These are phyloP conservation scores for Pelosia muscerda DNA, from an alignment of 2,888 invertebrate genomes.

Conservation along the genomic window DNA sequence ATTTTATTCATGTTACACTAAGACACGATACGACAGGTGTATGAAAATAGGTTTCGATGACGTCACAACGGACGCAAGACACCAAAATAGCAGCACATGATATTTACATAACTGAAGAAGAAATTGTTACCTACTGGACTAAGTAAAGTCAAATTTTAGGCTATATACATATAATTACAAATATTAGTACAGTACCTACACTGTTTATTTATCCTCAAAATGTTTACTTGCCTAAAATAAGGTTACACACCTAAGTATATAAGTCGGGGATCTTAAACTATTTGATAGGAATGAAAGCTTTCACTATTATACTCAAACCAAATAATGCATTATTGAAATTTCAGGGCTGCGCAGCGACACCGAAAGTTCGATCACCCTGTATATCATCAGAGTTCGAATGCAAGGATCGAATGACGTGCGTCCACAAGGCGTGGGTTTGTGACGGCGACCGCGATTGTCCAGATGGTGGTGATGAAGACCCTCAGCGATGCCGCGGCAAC, in stretches of 20 bases:
- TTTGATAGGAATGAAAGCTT: neutral
- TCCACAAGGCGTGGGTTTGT: constrained; percentile 93
- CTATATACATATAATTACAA: too few relatives aligned
- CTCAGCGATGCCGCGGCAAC: constrained; percentile 88
- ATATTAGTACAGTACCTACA: too few relatives aligned
- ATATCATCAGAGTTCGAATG: constrained; percentile 92
- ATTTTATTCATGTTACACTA: neutral
- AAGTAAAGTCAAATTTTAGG: neutral
- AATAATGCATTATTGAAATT: constrained; percentile 41
- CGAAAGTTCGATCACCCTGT: constrained; percentile 88
- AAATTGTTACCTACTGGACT: too few relatives aligned
- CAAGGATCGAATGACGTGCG: constrained; percentile 92
- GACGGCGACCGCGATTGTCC: constrained; percentile 95
- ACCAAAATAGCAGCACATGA: neutral
- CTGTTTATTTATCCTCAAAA: too few relatives aligned
- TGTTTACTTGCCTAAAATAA: too few relatives aligned
- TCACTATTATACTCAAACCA: neutral
- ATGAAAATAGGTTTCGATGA: neutral
- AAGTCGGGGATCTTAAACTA: too few relatives aligned
- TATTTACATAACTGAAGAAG: neutral
- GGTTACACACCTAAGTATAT: too few relatives aligned
- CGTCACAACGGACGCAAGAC: neutral
- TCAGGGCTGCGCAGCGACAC: constrained; percentile 88
- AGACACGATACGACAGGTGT: neutral
- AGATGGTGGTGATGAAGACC: constrained; percentile 92